Evolutionary conservation across 1,140 invertebrate genomes (phyloP).

Genomic region (Planococcus citri): DNA sequence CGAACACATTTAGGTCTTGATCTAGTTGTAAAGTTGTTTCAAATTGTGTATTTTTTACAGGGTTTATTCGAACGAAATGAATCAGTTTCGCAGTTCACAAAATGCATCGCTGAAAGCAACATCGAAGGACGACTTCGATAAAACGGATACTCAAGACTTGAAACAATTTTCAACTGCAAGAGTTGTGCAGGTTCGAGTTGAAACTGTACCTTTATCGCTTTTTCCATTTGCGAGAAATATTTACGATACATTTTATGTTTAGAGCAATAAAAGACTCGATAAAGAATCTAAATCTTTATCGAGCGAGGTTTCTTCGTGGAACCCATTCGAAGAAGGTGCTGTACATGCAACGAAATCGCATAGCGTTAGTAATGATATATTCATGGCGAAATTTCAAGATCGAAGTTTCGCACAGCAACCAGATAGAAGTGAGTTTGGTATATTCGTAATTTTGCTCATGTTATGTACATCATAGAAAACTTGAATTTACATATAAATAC

Average conservation of each 20-base stretch:
- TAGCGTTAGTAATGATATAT: background rate
- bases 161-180: background rate
- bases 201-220: no score
- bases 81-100: background rate
- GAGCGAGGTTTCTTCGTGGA: slow-evolving; percentile 56
- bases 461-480: no score
- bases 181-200: background rate
- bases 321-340: slow-evolving; percentile 59
- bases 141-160: background rate
- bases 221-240: background rate
- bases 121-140: background rate
- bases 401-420: background rate
- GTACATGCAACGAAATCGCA: background rate
- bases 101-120: background rate
- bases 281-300: slow-evolving; percentile 44
- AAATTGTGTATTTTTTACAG: background rate
- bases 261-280: slow-evolving; percentile 30
- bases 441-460: background rate
- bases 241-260: background rate
- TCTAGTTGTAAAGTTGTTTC: no score
- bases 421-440: slow-evolving; percentile 11
- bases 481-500: no score
- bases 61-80: background rate
- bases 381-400: background rate
- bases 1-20: no score